Percentiles rank a stretch among this genome's conserved stretches.
Evolutionary conservation across 2,888 invertebrate species (phyloP).

Genomic region (Drosophila lacicola): DNA sequence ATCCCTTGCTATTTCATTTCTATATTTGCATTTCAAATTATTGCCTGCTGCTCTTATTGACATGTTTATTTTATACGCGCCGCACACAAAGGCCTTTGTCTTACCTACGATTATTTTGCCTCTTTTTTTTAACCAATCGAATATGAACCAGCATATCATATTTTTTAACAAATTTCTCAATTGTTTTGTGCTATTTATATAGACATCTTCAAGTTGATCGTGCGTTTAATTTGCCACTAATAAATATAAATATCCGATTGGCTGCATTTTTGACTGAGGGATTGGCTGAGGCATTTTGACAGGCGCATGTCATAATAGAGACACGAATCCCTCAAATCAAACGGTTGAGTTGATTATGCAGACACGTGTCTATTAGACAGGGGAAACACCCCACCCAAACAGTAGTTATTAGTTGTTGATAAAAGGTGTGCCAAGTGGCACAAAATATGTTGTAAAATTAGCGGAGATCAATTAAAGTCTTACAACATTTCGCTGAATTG

Average conservation of each 20-base stretch:
- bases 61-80: slow-evolving; percentile 69
- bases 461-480: slow-evolving; percentile 10
- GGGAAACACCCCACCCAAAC: slow-evolving; percentile 18
- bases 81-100: slow-evolving; percentile 67
- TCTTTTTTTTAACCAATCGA: slow-evolving; percentile 26
- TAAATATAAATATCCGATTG: slow-evolving; percentile 58
- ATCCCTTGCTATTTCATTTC: slow-evolving; percentile 49
- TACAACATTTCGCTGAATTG: slow-evolving; percentile 4
- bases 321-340: slow-evolving; percentile 9
- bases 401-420: slow-evolving; percentile 19
- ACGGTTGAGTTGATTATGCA: slow-evolving; percentile 45
- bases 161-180: slow-evolving; percentile 66
- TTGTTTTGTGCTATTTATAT: slow-evolving; percentile 57
- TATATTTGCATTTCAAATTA: slow-evolving; percentile 79
- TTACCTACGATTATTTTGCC: slow-evolving; percentile 29
- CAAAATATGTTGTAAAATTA: slow-evolving; percentile 16
- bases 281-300: slow-evolving; percentile 31
- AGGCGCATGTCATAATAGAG: slow-evolving; percentile 61
- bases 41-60: slow-evolving; percentile 70
- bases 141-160: slow-evolving; percentile 47
- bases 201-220: slow-evolving; percentile 34
- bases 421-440: slow-evolving; percentile 51
- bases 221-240: slow-evolving; percentile 63
- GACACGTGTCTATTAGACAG: slow-evolving; percentile 25
- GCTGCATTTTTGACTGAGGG: slow-evolving; percentile 34